A percentile compares a stretch with the other conserved stretches of the same genome.
Evolutionary conservation across 2,113 vertebrate genomes (phyloP).

Genomic region (Leucopsar rothschildi): DNA sequence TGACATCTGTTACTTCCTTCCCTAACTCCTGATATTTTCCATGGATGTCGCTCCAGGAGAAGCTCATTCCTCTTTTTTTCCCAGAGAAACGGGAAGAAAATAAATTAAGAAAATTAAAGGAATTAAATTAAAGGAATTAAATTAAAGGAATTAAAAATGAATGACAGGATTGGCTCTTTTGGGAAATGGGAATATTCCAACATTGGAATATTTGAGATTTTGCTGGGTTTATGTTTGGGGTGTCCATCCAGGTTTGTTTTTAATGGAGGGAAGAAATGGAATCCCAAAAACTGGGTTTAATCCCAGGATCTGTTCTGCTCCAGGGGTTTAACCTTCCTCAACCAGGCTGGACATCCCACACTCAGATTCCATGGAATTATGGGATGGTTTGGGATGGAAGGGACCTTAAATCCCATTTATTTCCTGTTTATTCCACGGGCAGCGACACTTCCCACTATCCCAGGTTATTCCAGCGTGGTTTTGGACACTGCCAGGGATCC

Average conservation of each 20-base stretch:
- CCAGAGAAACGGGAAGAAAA: background rate
- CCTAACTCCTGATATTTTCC: accelerated
- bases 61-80: background rate
- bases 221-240: background rate
- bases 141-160: background rate
- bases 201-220: accelerated
- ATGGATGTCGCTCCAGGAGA: background rate
- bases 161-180: background rate
- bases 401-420: background rate
- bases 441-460: accelerated
- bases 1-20: conserved; percentile 25
- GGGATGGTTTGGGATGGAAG: background rate
- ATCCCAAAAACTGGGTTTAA: background rate
- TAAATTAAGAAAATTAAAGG: too few species aligned
- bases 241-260: background rate
- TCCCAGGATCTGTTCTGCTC: background rate
- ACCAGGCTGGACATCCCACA: accelerated
- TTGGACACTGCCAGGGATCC: background rate
- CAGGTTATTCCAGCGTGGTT: accelerated
- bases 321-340: accelerated
- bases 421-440: background rate
- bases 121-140: background rate
- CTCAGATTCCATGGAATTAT: background rate
- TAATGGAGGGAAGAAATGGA: background rate
- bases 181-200: background rate